phyloP scores from a whole-genome alignment of 1,140 invertebrate species.

The Ruditapes philippinarum region DNA sequence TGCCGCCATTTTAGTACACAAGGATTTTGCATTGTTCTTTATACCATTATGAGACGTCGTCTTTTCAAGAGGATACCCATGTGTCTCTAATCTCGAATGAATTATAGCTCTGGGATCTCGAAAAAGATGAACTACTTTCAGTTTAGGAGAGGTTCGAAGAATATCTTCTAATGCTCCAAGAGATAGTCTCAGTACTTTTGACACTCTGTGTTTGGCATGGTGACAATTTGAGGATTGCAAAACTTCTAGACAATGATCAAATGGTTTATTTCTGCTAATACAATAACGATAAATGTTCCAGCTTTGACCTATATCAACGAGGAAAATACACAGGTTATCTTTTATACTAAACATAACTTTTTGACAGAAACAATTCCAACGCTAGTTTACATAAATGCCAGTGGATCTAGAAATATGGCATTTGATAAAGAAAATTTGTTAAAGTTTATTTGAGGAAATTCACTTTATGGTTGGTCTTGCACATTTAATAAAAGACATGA shows the following conservation, averaged over 20 bases:
- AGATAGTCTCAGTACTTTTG: constrained; percentile 45
- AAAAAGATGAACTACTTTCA: constrained; percentile 58
- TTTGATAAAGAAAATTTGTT: too few relatives aligned
- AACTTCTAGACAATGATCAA: background rate
- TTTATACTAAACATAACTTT: too few relatives aligned
- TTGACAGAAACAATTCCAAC: too few relatives aligned
- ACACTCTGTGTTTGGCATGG: constrained; percentile 1
- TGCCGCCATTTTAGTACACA: constrained; percentile 30
- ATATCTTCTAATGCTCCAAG: constrained; percentile 17
- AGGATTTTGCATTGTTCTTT: constrained; percentile 8
- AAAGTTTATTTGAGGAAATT: too few relatives aligned
- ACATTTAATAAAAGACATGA: too few relatives aligned
- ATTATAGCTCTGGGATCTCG: constrained; percentile 49
- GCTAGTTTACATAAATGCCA: too few relatives aligned
- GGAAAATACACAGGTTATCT: too few relatives aligned
- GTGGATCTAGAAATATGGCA: too few relatives aligned
- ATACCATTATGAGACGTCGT: background rate
- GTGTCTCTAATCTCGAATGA: constrained; percentile 44
- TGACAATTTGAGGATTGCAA: background rate
- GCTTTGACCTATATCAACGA: constrained; percentile 39
- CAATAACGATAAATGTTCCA: constrained; percentile 44
- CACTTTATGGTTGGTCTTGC: too few relatives aligned
- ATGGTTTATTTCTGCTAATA: background rate
- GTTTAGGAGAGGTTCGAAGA: background rate
- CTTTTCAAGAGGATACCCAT: background rate